Conservation (phyloP, 2,797 vertebrate genomes). For the Chelon labrosus region DNA sequence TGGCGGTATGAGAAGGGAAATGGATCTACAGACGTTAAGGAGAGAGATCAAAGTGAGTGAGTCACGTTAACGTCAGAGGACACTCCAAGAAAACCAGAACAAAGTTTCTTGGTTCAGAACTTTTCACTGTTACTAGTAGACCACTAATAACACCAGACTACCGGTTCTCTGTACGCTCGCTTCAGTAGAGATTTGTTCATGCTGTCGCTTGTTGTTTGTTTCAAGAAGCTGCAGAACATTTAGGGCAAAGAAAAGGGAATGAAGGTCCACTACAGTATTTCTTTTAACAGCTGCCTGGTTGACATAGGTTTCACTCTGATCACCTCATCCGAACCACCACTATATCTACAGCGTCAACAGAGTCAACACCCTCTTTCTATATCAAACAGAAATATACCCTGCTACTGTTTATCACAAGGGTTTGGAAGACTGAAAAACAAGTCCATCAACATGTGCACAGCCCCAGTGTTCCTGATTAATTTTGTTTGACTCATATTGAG, state of each 20-base stretch:
- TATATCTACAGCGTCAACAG: not conserved
- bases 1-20: not conserved
- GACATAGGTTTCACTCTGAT: conserved; percentile 20
- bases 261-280: not conserved
- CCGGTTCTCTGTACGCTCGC: conserved; percentile 18
- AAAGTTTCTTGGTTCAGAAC: conserved; percentile 5
- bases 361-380: conserved; percentile 16
- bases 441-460: not conserved
- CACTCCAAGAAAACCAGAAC: too few relatives aligned
- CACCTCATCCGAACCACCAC: conserved; percentile 27
- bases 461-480: not conserved
- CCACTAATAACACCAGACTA: not conserved
- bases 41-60: too few relatives aligned
- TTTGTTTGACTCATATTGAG: conserved; percentile 1
- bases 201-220: conserved; percentile 37
- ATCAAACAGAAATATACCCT: conserved; percentile 1
- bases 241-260: conserved; percentile 5
- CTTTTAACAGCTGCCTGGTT: conserved; percentile 8
- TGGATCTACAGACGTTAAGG: not conserved
- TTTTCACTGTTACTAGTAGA: conserved; percentile 1
- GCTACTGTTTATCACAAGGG: not conserved
- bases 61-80: too few relatives aligned
- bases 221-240: conserved; percentile 16
- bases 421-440: conserved; percentile 15
- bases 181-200: conserved; percentile 37